phyloP scores from a whole-genome alignment of 2,797 vertebrate species.

The Myoxocephalus aenaeus region DNA sequence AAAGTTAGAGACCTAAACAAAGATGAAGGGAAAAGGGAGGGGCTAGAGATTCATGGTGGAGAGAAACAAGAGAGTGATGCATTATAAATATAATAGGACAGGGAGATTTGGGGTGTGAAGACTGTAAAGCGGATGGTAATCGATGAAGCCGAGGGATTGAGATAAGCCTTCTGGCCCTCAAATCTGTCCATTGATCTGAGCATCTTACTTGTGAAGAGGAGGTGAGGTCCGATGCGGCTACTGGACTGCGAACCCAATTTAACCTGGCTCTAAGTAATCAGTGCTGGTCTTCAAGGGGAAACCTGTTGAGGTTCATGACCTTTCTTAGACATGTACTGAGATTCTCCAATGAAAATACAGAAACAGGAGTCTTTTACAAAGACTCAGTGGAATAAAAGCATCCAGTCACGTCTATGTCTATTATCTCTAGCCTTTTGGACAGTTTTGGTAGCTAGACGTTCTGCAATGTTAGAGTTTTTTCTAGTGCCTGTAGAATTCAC shows the following conservation, averaged over 20 bases:
- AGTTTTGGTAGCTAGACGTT: not conserved
- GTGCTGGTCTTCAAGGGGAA: conserved; percentile 22
- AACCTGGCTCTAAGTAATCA: conserved; percentile 45
- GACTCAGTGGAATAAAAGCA: not conserved
- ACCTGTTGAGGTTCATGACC: conserved; percentile 37
- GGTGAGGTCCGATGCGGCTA: conserved; percentile 20
- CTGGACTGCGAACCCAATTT: conserved; percentile 45
- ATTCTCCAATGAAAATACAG: conserved; percentile 6
- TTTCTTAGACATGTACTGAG: not conserved
- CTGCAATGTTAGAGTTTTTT: not conserved
- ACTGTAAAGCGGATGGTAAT: conserved; percentile 54
- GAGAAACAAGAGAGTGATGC: conserved; percentile 19
- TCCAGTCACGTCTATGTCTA: not conserved
- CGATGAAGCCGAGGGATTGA: conserved; percentile 55
- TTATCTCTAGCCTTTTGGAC: conserved; percentile 3
- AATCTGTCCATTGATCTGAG: conserved; percentile 66
- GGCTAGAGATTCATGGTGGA: conserved; percentile 1
- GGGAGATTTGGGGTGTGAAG: conserved; percentile 36
- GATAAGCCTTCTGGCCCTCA: conserved; percentile 38
- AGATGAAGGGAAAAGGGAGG: conserved; percentile 27
- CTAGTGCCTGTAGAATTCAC: not conserved
- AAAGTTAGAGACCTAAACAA: conserved; percentile 22
- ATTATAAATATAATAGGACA: conserved; percentile 41
- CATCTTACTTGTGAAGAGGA: conserved; percentile 24
- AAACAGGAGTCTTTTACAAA: not conserved